Conservation (phyloP, 2,888 invertebrate species). For the Callosobruchus maculatus region DNA sequence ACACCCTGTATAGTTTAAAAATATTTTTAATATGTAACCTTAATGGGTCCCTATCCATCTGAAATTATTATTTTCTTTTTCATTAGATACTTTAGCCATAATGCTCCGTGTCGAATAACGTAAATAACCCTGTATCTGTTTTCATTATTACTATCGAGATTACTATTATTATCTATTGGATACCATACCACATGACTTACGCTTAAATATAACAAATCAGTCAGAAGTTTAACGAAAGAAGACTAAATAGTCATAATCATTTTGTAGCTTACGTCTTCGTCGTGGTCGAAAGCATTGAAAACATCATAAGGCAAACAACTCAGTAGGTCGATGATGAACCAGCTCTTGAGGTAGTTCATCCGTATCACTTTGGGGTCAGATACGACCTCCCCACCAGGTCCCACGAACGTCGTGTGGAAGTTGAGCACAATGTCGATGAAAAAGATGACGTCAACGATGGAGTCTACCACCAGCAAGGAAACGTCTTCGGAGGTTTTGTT, state of each 20-base stretch:
- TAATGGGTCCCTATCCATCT: no score
- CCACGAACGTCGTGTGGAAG: constrained; percentile 99
- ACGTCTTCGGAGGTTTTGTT: constrained; percentile 98
- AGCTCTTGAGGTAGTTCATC: constrained; percentile 98
- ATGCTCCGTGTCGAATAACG: no score
- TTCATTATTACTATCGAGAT: no score
- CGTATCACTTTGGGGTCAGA: constrained; percentile 98
- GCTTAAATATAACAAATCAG: no score
- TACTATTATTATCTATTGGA: no score
- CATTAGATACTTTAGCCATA: no score
- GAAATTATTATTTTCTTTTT: no score
- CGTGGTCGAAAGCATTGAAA: constrained; percentile 99
- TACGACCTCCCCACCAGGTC: constrained; percentile 93
- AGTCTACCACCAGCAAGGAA: constrained; percentile 90
- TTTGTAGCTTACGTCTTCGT: constrained; percentile 77
- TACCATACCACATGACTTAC: no score
- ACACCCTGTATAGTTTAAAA: no score
- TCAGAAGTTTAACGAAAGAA: background rate
- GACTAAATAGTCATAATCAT: background rate
- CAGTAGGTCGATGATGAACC: constrained; percentile 98
- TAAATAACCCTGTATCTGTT: no score
- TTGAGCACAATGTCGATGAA: constrained; percentile 99
- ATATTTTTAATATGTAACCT: no score
- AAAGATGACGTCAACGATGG: constrained; percentile 99
- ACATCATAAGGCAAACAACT: constrained; percentile 99